phyloP scores from a whole-genome alignment of 2,797 vertebrate species.

The Alcedo quadribrachys region DNA sequence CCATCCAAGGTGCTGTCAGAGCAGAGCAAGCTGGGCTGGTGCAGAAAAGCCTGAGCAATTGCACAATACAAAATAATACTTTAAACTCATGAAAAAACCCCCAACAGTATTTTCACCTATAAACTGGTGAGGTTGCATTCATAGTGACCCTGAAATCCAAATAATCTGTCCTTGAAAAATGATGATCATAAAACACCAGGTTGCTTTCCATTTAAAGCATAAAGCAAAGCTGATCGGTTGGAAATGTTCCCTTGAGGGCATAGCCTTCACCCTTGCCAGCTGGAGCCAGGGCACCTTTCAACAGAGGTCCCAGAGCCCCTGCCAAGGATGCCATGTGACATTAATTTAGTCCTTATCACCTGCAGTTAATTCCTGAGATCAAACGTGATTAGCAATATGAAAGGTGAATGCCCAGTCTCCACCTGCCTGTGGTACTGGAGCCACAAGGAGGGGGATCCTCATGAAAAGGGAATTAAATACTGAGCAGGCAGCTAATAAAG shows the following conservation, averaged over 20 bases:
- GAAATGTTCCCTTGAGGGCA: neutral
- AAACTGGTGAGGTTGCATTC: neutral
- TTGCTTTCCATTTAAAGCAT: neutral
- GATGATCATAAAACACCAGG: neutral
- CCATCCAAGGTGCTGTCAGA: neutral
- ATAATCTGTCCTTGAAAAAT: neutral
- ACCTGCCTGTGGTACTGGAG: neutral
- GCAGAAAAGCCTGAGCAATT: neutral
- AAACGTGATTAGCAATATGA: neutral
- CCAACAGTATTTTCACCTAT: neutral
- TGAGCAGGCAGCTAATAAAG: neutral
- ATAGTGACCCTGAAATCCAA: neutral
- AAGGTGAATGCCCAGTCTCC: neutral
- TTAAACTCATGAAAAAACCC: neutral
- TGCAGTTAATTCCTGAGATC: conserved; percentile 29
- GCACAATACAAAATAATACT: neutral
- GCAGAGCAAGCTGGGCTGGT: neutral
- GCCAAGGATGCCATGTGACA: neutral
- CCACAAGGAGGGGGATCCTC: neutral
- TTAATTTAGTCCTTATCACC: neutral
- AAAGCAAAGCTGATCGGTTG: conserved; percentile 9
- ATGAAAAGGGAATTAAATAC: neutral
- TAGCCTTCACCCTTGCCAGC: neutral
- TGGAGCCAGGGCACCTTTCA: neutral
- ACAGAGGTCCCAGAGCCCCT: neutral